These are phyloP conservation scores for Pseudobourletiella spinata DNA, from an alignment of 1,140 invertebrate genomes.

Conservation along the genomic window DNA sequence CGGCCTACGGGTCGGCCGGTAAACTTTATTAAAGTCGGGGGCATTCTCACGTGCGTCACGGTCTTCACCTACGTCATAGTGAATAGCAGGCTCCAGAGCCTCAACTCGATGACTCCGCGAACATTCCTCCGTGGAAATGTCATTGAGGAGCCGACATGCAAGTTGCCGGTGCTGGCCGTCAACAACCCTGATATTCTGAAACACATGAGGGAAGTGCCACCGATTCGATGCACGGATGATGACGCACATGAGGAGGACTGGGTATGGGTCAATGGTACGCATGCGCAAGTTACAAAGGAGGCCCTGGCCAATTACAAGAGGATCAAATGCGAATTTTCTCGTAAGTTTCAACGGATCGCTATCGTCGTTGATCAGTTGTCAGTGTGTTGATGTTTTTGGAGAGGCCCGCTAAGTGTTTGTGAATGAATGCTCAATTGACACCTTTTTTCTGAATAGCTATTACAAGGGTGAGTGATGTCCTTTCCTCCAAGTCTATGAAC, in stretches of 20 bases:
- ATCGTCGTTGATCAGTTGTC: background rate
- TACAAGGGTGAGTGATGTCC: constrained; percentile 50
- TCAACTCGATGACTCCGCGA: background rate
- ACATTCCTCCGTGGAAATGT: background rate
- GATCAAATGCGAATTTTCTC: constrained; percentile 48
- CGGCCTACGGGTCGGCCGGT: too few relatives aligned
- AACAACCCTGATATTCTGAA: constrained; percentile 58
- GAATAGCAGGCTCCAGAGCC: background rate
- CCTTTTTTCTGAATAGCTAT: constrained; percentile 47
- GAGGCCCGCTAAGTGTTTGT: background rate
- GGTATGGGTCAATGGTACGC: constrained; percentile 43
- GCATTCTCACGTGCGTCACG: too few relatives aligned
- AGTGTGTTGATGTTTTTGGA: background rate
- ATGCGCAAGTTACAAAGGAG: constrained; percentile 38
- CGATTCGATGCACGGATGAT: constrained; percentile 50
- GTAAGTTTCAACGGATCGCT: constrained; percentile 30
- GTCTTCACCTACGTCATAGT: background rate
- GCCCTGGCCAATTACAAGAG: constrained; percentile 39
- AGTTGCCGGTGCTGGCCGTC: constrained; percentile 54
- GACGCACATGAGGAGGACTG: constrained; percentile 40
- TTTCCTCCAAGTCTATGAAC: constrained; percentile 44
- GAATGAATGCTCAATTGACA: constrained; percentile 1
- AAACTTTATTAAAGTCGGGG: too few relatives aligned
- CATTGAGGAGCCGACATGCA: constrained; percentile 42
- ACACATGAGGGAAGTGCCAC: constrained; percentile 51